phyloP scores from a whole-genome alignment of 2,797 vertebrate species.

The Liparis tanakae region DNA sequence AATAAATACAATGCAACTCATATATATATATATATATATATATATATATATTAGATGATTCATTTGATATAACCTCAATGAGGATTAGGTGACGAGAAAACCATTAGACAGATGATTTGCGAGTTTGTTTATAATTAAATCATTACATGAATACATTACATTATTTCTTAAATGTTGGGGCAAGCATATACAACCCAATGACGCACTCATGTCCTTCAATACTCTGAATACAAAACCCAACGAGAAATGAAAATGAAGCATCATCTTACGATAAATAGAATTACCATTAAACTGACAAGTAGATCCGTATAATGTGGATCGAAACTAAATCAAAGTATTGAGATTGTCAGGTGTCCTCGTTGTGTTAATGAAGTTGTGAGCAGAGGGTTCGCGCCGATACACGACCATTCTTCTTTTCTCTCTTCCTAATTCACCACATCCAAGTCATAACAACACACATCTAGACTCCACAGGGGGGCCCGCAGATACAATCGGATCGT shows the following conservation, averaged over 20 bases:
- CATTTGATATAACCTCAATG: not conserved
- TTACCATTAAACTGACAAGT: not conserved
- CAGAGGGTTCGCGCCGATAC: not conserved
- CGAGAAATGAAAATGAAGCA: not conserved
- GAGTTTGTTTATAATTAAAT: not conserved
- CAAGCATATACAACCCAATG: not conserved
- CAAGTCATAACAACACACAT: constrained; percentile 41
- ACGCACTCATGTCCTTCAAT: not conserved
- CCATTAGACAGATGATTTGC: not conserved
- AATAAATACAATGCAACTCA: not conserved
- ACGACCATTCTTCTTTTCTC: constrained; percentile 5
- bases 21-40: not conserved
- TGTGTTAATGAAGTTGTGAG: not conserved
- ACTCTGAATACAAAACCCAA: not conserved
- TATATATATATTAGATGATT: not conserved
- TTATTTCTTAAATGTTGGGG: not conserved
- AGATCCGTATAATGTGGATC: too few relatives aligned
- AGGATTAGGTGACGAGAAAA: too few relatives aligned
- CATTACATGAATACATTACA: not conserved
- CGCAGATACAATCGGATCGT: constrained; percentile 28
- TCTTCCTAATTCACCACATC: constrained; percentile 49
- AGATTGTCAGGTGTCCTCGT: not conserved
- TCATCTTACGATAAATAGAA: not conserved
- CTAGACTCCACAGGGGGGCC: constrained; percentile 29
- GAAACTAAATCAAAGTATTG: not conserved